Base-by-base conservation (phyloP, 2,888 invertebrate species). In the Zhuqinia jingwanae region DNA sequence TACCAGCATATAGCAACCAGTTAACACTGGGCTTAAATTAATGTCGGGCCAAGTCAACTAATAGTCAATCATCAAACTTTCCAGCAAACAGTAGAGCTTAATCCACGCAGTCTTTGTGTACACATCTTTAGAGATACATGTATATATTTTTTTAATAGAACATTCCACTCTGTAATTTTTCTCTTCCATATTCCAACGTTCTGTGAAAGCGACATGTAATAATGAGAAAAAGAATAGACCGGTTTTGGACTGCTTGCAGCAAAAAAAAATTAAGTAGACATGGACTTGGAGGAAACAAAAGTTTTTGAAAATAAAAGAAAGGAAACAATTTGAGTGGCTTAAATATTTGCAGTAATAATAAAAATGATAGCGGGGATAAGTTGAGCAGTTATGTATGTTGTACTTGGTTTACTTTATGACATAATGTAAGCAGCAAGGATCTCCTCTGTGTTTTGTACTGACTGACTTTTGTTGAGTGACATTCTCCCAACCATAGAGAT, bases 401-500 rank as follows among this genome's bases (percentile, higher is more conserved):
- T n/a, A 42, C 17, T 42, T 68, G 45, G n/a, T 47, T 70, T 45
- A 68, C 22, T 45, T 45, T 13, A 68, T n/a, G n/a, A n/a, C n/a
- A n/a, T n/a, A n/a, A n/a, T n/a, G n/a, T 25, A 45, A 50, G 47
- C 10, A 17, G 42, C 11, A 42, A 20, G n/a, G 13, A 27, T 47
- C 22, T 70, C 2, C 50, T 13, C n/a, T 50, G 8, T 50, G 50
- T n/a, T 15, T 5, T 70, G 70, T 50, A 47, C 22, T 47, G 47
- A 25, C 47, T 45, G 45, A 47, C 70, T 22, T 70, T 47, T 47
- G 22, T 47, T 79, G 63, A 79, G 27, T 81, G 58, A 65, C 81
- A 81, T 81, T 73, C 73, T n/a, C n/a, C n/a, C n/a, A n/a, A n/a
- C n/a, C 73, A 42, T 73, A 65, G 45, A 36, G 68, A 68, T 45